Conservation (phyloP, 2,797 vertebrate species). For the Rhinatrema bivittatum region DNA sequence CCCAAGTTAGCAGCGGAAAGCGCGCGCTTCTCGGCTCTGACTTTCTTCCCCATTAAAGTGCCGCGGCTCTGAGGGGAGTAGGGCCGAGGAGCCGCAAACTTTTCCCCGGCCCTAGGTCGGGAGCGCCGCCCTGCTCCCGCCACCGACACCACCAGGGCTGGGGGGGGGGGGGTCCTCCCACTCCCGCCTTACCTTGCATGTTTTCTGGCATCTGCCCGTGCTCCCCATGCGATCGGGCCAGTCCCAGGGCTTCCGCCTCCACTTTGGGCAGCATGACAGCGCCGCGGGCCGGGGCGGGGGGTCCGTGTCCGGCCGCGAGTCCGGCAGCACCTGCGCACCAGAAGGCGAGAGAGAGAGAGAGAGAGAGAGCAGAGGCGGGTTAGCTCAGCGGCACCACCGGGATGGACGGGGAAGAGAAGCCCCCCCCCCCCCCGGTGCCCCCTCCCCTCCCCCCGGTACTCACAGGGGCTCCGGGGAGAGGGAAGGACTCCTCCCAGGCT, state of each 20-base stretch:
- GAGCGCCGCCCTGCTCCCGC: no score
- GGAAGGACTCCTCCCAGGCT: constrained; percentile 1
- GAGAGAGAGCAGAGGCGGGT: constrained; percentile 12
- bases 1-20: no score
- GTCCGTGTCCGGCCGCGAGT: constrained; percentile 62
- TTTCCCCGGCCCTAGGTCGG: no score
- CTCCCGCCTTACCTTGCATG: constrained; percentile 98
- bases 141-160: no score
- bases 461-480: not conserved
- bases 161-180: no score
- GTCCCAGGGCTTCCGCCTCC: constrained; percentile 90
- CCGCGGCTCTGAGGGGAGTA: no score
- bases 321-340: constrained; percentile 73
- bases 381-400: constrained; percentile 17
- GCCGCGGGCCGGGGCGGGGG: constrained; percentile 62
- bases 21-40: no score
- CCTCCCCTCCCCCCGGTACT: no score
- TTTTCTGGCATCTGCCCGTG: constrained; percentile 90
- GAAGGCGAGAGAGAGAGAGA: constrained; percentile 11
- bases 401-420: constrained; percentile 15
- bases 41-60: no score
- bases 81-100: no score
- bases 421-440: constrained; percentile 27
- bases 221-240: constrained; percentile 91
- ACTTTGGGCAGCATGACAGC: constrained; percentile 98